phyloP scores from a whole-genome alignment of 2,797 vertebrate species.

The Propithecus deckenii region DNA sequence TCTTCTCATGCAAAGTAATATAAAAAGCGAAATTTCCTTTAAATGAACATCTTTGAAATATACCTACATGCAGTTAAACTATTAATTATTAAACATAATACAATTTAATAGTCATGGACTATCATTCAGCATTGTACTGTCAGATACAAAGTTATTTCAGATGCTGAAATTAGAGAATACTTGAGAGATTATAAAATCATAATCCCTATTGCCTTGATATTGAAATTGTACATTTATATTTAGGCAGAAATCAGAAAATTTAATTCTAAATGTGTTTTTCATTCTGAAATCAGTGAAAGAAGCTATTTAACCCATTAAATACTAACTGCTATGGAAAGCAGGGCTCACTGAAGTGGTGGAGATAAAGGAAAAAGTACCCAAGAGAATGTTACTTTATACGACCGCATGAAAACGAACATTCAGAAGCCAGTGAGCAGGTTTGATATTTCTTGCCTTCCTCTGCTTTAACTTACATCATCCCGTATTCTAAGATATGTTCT shows the following conservation, averaged over 20 bases:
- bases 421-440: neutral
- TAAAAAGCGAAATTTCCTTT: neutral
- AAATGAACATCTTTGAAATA: constrained; percentile 36
- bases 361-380: neutral
- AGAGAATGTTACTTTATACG: neutral
- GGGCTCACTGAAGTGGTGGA: neutral
- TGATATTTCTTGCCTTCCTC: neutral
- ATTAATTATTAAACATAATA: neutral
- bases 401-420: neutral
- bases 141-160: neutral
- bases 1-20: neutral
- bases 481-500: neutral
- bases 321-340: neutral
- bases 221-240: neutral
- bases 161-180: neutral
- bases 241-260: neutral
- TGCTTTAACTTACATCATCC: neutral
- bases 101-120: neutral
- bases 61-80: neutral
- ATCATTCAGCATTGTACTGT: neutral
- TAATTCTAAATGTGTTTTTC: neutral
- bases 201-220: neutral
- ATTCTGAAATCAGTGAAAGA: neutral
- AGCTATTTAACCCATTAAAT: neutral
- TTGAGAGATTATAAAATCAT: neutral